Evolutionary conservation across 2,797 vertebrate species (phyloP).

Genomic region (Toxotes lorentzi): DNA sequence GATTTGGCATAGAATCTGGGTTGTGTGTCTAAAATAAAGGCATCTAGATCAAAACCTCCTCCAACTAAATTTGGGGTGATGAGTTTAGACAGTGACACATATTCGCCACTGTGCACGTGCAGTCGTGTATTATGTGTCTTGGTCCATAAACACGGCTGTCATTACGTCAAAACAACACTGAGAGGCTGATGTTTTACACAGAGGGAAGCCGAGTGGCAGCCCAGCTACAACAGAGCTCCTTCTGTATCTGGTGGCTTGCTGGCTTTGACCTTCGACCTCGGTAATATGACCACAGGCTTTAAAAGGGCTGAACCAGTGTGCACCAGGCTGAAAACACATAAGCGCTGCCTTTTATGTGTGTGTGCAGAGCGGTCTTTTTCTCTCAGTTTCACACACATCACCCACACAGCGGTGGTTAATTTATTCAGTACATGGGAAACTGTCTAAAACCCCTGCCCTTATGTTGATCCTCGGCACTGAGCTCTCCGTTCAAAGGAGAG

Average conservation of each 20-base stretch:
- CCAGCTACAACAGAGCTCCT: slow-evolving; percentile 60
- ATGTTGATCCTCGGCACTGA: slow-evolving; percentile 46
- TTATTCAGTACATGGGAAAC: slow-evolving; percentile 59
- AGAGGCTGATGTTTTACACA: slow-evolving; percentile 53
- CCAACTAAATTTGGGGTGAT: slow-evolving; percentile 31
- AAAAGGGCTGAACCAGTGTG: slow-evolving; percentile 44
- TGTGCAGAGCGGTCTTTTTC: slow-evolving; percentile 3
- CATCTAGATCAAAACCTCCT: slow-evolving; percentile 29
- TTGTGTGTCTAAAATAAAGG: slow-evolving; percentile 49
- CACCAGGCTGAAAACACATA: slow-evolving; percentile 27
- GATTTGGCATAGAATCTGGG: slow-evolving; percentile 53
- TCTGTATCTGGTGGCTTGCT: slow-evolving; percentile 66
- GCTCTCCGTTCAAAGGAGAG: slow-evolving; percentile 45
- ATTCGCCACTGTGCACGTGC: background rate
- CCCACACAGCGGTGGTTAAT: slow-evolving; percentile 44
- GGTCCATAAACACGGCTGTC: slow-evolving; percentile 23
- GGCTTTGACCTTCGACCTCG: slow-evolving; percentile 69
- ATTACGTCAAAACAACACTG: slow-evolving; percentile 33
- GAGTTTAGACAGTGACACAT: slow-evolving; percentile 15
- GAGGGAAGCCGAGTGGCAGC: slow-evolving; percentile 34
- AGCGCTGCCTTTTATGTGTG: slow-evolving; percentile 17
- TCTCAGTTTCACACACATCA: background rate
- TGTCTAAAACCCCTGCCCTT: slow-evolving; percentile 46
- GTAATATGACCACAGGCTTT: slow-evolving; percentile 67
- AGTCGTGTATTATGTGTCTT: background rate